A percentile compares a stretch with the other conserved stretches of the same genome.
These are phyloP conservation scores for Eretmocerus hayati DNA, from an alignment of 2,888 invertebrate genomes.

Conservation along the genomic window DNA sequence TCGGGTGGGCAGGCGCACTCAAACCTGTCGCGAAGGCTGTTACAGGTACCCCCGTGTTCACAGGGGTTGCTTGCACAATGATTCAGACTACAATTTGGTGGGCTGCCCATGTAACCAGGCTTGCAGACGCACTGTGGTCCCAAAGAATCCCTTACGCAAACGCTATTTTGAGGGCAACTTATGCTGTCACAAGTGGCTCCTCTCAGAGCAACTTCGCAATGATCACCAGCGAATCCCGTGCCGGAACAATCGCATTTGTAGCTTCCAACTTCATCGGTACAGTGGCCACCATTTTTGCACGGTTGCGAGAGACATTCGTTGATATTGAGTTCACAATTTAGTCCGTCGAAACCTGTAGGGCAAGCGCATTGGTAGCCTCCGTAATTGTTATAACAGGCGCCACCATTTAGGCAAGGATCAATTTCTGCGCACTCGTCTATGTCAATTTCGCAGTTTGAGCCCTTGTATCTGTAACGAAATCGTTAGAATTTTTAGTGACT, in stretches of 20 bases:
- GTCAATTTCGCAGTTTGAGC: slow-evolving; percentile 67
- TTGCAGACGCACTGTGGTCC: slow-evolving; percentile 59
- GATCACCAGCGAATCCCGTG: slow-evolving; percentile 51
- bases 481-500: too few species aligned
- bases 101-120: slow-evolving; percentile 50
- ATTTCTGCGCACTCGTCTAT: slow-evolving; percentile 63
- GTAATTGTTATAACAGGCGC: slow-evolving; percentile 75
- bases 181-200: slow-evolving; percentile 49
- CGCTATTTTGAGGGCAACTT: slow-evolving; percentile 59
- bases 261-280: slow-evolving; percentile 53
- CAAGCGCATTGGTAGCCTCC: slow-evolving; percentile 76
- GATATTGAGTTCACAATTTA: slow-evolving; percentile 62
- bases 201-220: slow-evolving; percentile 49
- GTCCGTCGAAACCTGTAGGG: slow-evolving; percentile 70
- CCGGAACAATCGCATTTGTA: slow-evolving; percentile 53
- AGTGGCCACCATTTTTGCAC: slow-evolving; percentile 56
- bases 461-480: slow-evolving; percentile 59
- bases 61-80: slow-evolving; percentile 67
- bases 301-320: slow-evolving; percentile 56
- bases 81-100: slow-evolving; percentile 47
- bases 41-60: slow-evolving; percentile 68
- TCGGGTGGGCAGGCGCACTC: slow-evolving; percentile 67
- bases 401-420: slow-evolving; percentile 66
- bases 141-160: slow-evolving; percentile 54
- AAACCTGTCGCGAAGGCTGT: slow-evolving; percentile 51